Evolutionary conservation across 2,113 vertebrate genomes (phyloP), one percentile per base, ranked within the genome.

Genomic region (Forbesichthys agassizii): DNA sequence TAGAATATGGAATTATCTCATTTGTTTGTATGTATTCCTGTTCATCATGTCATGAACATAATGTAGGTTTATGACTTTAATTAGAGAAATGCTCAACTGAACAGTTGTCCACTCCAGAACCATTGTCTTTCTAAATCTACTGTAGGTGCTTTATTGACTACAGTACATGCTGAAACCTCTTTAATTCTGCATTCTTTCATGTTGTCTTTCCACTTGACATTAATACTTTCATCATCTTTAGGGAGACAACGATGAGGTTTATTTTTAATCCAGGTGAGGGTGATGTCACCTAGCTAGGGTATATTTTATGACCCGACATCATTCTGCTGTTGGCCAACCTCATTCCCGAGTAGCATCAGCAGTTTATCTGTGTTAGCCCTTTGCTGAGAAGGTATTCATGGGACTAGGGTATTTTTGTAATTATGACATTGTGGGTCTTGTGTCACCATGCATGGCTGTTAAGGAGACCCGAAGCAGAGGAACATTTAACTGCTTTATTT

Each of bases 121-220:
- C 36, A 5, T 42, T 42, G 36, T 42, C 36, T 42, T 42, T 42
- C 5, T 42, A 42, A 42, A 6, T 42, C 36, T 5, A 42, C 16
- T 16, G 16, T 16, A 16, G 1, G 36, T 42, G 27, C 3, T 27
- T 27, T 27, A 27, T 27, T 27, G 27, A 27, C 36, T 42, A 42
- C 16, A 16, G 16, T 16, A 16, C 36, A 42, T 11, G 5, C 58
- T 49, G 5, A 1, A 63, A 62, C n/a, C 70, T 69, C 78, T 58
- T 8, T 33, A 73, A 49, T 62, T 48, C 64, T 78, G 69, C 63
- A 18, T 64, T 77, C 60, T 57, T 57, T 48, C 36, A 46, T 54
- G 67, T 80, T 75, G 73, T 84, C 78, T 75, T 82, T 83, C 75
- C 69, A 11, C 13, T 64, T 81, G 81, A 83, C 81, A 80, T 79